phyloP scores from a whole-genome alignment of 1,140 invertebrate species.

The Megalonaias nervosa region DNA sequence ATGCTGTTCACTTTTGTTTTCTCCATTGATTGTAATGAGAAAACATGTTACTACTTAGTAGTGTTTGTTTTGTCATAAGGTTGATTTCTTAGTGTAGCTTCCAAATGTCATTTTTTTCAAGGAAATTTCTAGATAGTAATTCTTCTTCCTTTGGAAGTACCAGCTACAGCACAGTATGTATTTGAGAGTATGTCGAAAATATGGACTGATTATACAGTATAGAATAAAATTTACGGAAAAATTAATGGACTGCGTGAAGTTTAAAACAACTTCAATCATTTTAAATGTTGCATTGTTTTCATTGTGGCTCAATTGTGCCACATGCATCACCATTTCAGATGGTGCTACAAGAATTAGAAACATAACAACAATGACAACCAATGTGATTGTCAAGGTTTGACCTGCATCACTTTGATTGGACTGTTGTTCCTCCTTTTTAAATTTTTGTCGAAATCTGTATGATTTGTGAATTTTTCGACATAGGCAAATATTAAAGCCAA shows the following conservation, averaged over 20 bases:
- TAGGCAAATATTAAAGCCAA: slow-evolving; percentile 65
- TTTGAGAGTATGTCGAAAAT: slow-evolving; percentile 59
- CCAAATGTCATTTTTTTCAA: slow-evolving; percentile 38
- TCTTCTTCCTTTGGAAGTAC: slow-evolving; percentile 50
- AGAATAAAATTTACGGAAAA: slow-evolving; percentile 66
- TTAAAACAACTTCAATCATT: slow-evolving; percentile 60
- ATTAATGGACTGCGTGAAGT: slow-evolving; percentile 66
- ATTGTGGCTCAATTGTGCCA: slow-evolving; percentile 47
- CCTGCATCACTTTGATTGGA: slow-evolving; percentile 43
- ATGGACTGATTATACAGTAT: slow-evolving; percentile 65
- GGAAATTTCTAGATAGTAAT: slow-evolving; percentile 40
- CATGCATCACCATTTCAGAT: slow-evolving; percentile 64
- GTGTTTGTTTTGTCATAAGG: neutral
- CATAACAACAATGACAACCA: slow-evolving; percentile 68
- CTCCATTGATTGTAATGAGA: no score
- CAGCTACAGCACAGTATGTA: slow-evolving; percentile 62
- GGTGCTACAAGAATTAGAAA: slow-evolving; percentile 68
- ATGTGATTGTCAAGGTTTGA: slow-evolving; percentile 63
- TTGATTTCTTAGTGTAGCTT: slow-evolving; percentile 23
- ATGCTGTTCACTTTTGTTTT: no score
- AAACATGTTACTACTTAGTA: no score
- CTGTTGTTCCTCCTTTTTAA: slow-evolving; percentile 45
- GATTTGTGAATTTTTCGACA: slow-evolving; percentile 65
- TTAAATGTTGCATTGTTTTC: slow-evolving; percentile 49
- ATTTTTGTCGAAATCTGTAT: slow-evolving; percentile 61